A percentile compares a stretch with the other conserved stretches of the same genome.
phyloP scores from a whole-genome alignment of 2,113 vertebrate species.

The Speoplatyrhinus poulsoni region DNA sequence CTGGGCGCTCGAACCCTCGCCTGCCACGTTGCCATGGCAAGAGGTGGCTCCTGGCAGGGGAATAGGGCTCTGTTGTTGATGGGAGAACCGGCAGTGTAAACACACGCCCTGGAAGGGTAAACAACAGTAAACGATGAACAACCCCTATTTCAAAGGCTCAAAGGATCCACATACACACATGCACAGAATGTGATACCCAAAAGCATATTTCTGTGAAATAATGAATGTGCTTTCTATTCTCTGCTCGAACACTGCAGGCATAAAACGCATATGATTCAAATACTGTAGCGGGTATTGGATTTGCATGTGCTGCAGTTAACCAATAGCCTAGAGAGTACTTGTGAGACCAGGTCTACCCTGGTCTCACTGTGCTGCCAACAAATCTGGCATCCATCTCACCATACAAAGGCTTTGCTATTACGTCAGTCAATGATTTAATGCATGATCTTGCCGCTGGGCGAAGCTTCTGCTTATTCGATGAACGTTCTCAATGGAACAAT shows the following conservation, averaged over 20 bases:
- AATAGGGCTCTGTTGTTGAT: conserved; percentile 99
- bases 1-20: conserved; percentile 83
- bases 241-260: conserved; percentile 16
- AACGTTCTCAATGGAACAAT: too few relatives aligned
- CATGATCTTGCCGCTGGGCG: too few relatives aligned
- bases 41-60: conserved; percentile 96
- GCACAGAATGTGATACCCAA: conserved; percentile 21
- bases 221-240: conserved; percentile 29
- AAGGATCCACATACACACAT: conserved; percentile 15
- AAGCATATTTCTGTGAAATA: conserved; percentile 39
- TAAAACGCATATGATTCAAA: conserved; percentile 11
- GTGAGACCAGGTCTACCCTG: too few relatives aligned
- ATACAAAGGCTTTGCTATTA: too few relatives aligned
- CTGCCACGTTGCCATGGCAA: conserved; percentile 98
- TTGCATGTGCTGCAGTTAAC: conserved; percentile 11
- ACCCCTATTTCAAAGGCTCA: conserved; percentile 38
- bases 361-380: too few relatives aligned
- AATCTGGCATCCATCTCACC: too few relatives aligned
- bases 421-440: too few relatives aligned
- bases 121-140: conserved; percentile 62
- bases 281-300: not conserved
- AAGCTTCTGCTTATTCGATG: too few relatives aligned
- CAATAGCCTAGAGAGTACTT: too few relatives aligned
- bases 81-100: conserved; percentile 93
- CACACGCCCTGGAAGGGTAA: conserved; percentile 85